Base-by-base conservation (phyloP, 2,113 vertebrate genomes). In the Brachyistius frenatus region DNA sequence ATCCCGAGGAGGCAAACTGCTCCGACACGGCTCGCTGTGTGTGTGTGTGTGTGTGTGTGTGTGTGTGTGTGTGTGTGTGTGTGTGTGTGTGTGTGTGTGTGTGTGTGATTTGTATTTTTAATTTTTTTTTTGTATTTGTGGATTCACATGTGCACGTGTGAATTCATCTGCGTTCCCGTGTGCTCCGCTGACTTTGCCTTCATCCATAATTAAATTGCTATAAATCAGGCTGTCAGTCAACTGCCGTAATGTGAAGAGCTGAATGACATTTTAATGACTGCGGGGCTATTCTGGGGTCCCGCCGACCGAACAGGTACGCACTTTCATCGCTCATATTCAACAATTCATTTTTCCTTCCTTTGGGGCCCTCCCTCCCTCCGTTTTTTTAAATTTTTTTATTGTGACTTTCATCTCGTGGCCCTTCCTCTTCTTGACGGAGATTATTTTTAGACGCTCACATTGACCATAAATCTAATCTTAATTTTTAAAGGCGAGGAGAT, bases 151-250 rank as follows among this genome's bases (percentile, higher is more conserved):
- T 56, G 55, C 13, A 54, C 2, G 10, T 63, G 80, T 73, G 30
- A 67, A 53, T 77, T 16, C n/a, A 15, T 76, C 15, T 49, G 53
- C 41, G 33, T 39, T 58, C 52, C 39, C 11, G 41, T 63, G 32
- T 60, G 23, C 62, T 76, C 58, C 61, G 39, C 5, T 78, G 81
- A 79, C 85, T 79, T 79, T 70, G 63, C 23, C 31, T 66, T 84
- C 66, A 91, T 91, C 55, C 60, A 91, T 88, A 78, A 89, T 87
- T 89, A 66, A 88, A 74, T 46, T 15, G 41, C 2, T 71, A 81
- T 84, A 69, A 83, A 79, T 88, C 85, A 86, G 39, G 3, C 47
- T 80, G 86, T 74, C 89, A 81, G 56, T 79, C 69, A 23, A 77
- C 0, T 7, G 62, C 64, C n/a, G 56, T 76, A 44, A 81, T 44